Base-by-base conservation (phyloP, 37 sponge, comb jelly and placozoan species). In the Halisarca cf. caerulea region DNA sequence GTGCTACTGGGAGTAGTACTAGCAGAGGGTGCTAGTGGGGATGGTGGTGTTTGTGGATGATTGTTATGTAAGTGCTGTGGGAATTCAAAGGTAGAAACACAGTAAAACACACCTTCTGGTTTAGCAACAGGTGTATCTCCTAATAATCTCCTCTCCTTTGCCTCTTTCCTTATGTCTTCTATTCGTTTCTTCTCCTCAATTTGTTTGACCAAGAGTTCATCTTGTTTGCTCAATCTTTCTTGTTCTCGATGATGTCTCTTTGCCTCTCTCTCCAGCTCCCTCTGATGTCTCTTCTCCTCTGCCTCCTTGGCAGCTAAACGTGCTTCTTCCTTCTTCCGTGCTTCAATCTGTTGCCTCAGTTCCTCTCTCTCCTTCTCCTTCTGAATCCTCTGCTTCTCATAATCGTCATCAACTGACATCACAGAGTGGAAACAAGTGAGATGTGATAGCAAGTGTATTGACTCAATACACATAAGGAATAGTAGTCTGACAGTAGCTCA, bases 311-410 rank as follows among this genome's bases (percentile, higher is more conserved):
- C 77, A 21, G 32, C 77, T 3, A 40, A 2, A 5, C 36, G 38
- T 38, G 77, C 77, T 37, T 74, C 25, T 37, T 74, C 77, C 77
- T 74, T 74, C 44, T 74, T 74, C 45, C 24, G 45, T 39, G 42
- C 42, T 43, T 74, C 77, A 23, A 74, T 43, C 44, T 74, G 40
- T 8, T 74, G 77, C 78, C 58, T 44, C 47, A 77, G 69, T 23
- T 2, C 43, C 78, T 85, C 86, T 33, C 82, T 88, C 79, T 66
- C 86, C 73, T 45, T 81, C 82, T 85, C 90, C 57, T 42, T 73
- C 55, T 78, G 78, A 42, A 61, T 39, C 80, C 81, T 66, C 78
- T 69, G 82, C 36, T 21, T n/a, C 71, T 87, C 74, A 14, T 83
- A 72, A 70, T 78, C 89, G 43, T 82, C 83, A 47, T 61, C 66